Evolutionary conservation across 2,888 invertebrate genomes (phyloP), one percentile per base, ranked within the genome.

Genomic region (Saturnia japonica): DNA sequence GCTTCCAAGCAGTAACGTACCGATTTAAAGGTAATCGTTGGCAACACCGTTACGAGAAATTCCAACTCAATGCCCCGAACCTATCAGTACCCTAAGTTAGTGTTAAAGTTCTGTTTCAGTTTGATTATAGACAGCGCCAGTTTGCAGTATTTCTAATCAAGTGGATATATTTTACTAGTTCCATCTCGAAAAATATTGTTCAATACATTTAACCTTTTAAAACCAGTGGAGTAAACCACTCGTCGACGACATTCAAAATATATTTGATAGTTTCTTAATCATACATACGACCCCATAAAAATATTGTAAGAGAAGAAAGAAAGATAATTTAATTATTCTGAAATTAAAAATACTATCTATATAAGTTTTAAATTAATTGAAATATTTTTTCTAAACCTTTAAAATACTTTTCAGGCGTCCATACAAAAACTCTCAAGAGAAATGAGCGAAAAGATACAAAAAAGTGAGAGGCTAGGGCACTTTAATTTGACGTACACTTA

Each of bases 331-430:
- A 57, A 28, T 57, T 25, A 14, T 3, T 25, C 14, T n/a, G 14
- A 28, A 28, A 28, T 57, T 25, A 14, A 57, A 57, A 14, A 57
- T n/a, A n/a, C n/a, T 42, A 1, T 16, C 14, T 45, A n/a, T 51
- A n/a, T 57, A 25, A 12, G 57, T 28, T 11, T 4, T 1, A 51
- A 51, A 51, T 51, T 19, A 51, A 51, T 51, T 51, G 19, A 51
- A 51, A 51, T 51, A 1, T 43, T 43, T n/a, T 43, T 43, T 43
- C 11, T 51, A 51, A 57, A 14, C 25, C 2, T 57, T 14, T 25
- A 25, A 57, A 57, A 57, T 25, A 57, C 25, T 57, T 12, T 57
- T 28, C 57, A 57, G 25, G 57, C 57, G 57, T 57, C 57, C 57
- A 25, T 25, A 57, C 25, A 28, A 57, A 57, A 57, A 57, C 25